Conservation (phyloP, 1,140 invertebrate species). For the Mamestra configurata region DNA sequence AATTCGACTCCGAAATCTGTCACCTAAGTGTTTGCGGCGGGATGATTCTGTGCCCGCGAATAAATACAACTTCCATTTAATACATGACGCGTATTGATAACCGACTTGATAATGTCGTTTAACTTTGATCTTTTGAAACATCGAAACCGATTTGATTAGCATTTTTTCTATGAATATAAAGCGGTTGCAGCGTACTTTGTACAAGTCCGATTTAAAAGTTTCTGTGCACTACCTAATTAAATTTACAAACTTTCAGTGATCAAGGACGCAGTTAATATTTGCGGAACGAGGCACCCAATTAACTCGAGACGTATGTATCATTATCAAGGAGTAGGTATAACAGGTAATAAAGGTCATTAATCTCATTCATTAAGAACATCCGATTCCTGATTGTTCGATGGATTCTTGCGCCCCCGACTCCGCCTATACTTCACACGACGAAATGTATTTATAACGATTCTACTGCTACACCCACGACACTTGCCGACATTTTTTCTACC, state of each 20-base stretch:
- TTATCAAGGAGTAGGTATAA: constrained; percentile 28
- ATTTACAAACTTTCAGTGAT: constrained; percentile 17
- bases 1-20: constrained; percentile 18
- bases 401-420: constrained; percentile 56
- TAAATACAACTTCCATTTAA: constrained; percentile 10
- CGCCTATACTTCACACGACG: constrained; percentile 78
- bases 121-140: constrained; percentile 20
- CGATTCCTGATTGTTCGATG: constrained; percentile 68
- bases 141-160: constrained; percentile 32
- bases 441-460: constrained; percentile 85
- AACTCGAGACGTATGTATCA: constrained; percentile 23
- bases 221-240: neutral
- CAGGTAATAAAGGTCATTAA: constrained; percentile 68
- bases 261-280: constrained; percentile 31
- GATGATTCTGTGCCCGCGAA: neutral
- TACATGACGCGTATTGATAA: constrained; percentile 11
- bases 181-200: constrained; percentile 5
- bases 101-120: constrained; percentile 10
- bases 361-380: constrained; percentile 70
- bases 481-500: constrained; percentile 63
- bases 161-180: constrained; percentile 41
- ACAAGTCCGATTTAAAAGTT: constrained; percentile 8
- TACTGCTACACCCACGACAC: constrained; percentile 76
- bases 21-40: constrained; percentile 13
- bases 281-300: constrained; percentile 21